A percentile compares a stretch with the other conserved stretches of the same genome.
Conservation (phyloP, 2,797 vertebrate genomes). For the Anniella stebbinsi region DNA sequence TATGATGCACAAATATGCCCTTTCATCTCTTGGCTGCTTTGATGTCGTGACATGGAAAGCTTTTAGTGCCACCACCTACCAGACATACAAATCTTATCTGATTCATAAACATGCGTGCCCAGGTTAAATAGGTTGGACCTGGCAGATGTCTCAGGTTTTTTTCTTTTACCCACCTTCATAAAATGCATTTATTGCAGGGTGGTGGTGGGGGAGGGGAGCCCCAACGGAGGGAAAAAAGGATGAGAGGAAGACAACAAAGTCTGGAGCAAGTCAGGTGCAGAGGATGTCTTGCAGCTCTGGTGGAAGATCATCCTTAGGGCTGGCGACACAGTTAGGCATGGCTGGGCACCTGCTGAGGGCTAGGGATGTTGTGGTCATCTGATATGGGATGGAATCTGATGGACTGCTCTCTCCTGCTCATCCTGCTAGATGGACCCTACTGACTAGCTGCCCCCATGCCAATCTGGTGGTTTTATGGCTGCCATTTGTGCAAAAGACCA, state of each 20-base stretch:
- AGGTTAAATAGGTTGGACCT: conserved; percentile 60
- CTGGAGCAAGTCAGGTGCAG: conserved; percentile 48
- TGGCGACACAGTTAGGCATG: too few species aligned
- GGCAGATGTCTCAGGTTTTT: conserved; percentile 46
- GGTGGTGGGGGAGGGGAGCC: conserved; percentile 1
- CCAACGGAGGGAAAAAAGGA: conserved; percentile 33
- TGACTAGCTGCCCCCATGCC: too few species aligned
- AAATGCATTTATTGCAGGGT: conserved; percentile 28
- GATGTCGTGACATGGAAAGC: conserved; percentile 84
- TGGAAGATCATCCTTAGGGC: conserved; percentile 4
- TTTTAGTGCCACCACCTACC: conserved; percentile 82
- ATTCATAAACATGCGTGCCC: conserved; percentile 77
- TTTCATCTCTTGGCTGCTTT: conserved; percentile 87
- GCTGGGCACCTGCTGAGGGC: too few species aligned
- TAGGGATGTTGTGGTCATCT: too few species aligned
- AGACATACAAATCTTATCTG: conserved; percentile 86
- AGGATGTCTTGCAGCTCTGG: conserved; percentile 49
- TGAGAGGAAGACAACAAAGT: conserved; percentile 46
- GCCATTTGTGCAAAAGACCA: too few species aligned
- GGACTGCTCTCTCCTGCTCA: too few species aligned
- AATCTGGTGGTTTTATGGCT: too few species aligned
- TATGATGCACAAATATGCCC: conserved; percentile 82
- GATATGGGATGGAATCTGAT: too few species aligned
- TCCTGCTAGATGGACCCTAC: too few species aligned
- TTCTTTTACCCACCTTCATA: conserved; percentile 44